Conservation (phyloP, 2,888 invertebrate species). For the Criorhina ranunculi region DNA sequence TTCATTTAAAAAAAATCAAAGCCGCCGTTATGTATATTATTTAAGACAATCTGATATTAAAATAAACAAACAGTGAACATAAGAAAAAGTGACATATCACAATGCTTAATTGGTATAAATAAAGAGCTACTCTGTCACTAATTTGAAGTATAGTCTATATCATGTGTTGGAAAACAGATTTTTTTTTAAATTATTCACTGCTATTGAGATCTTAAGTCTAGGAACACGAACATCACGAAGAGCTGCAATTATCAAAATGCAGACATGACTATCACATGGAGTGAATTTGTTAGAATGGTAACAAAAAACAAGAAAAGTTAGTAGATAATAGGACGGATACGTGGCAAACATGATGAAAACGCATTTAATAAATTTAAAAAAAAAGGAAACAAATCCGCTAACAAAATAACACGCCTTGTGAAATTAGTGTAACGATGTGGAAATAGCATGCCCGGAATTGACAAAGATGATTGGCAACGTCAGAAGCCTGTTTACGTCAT, state of each 20-base stretch:
- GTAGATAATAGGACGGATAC: no score
- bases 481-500: no score
- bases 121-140: no score
- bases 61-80: background rate
- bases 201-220: conserved; percentile 18
- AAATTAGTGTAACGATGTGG: no score
- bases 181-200: background rate
- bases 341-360: no score
- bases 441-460: no score
- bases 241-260: conserved; percentile 3
- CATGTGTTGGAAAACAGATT: no score
- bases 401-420: no score
- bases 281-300: background rate
- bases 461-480: no score
- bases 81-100: background rate
- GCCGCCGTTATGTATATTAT: background rate
- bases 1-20: background rate
- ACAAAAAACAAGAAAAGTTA: background rate
- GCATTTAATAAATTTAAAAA: no score
- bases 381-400: no score
- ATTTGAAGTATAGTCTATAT: no score
- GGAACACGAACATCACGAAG: conserved; percentile 12
- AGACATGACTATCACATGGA: conserved; percentile 9
- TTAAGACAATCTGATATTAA: conserved; percentile 14
- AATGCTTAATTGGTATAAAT: background rate